These are phyloP conservation scores for Elaphurus davidianus DNA, from an alignment of 2,113 vertebrate genomes.

Conservation along the genomic window DNA sequence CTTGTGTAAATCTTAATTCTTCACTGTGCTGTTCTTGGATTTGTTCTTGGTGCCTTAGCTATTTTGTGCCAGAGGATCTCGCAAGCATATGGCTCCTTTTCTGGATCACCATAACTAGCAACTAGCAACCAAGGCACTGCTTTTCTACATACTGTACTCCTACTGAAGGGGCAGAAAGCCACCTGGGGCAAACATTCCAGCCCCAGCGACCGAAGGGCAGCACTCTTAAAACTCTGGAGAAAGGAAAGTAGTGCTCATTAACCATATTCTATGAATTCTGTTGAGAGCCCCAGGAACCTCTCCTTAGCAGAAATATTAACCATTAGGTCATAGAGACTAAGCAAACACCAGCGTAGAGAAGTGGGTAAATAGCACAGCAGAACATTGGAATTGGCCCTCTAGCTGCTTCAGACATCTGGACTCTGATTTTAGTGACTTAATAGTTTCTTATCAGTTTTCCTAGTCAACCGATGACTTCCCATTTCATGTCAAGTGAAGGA, in stretches of 20 bases:
- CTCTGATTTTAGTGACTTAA: conserved; percentile 1
- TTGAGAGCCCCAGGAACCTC: not conserved
- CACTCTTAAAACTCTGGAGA: not conserved
- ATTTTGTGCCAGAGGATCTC: conserved; percentile 13
- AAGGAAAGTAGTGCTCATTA: not conserved
- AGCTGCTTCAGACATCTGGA: not conserved
- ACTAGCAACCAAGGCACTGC: not conserved
- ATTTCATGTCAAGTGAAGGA: not conserved
- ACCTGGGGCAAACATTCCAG: not conserved
- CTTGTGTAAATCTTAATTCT: conserved; percentile 40
- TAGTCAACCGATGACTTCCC: not conserved
- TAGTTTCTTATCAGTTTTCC: not conserved
- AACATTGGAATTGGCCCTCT: not conserved
- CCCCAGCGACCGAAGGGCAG: not conserved
- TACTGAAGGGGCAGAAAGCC: not conserved
- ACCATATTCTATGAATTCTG: not conserved
- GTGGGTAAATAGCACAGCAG: not conserved
- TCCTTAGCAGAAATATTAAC: not conserved
- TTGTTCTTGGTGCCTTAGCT: conserved; percentile 43
- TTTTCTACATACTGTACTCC: not conserved
- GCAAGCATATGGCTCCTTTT: conserved; percentile 35
- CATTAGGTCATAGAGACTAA: not conserved
- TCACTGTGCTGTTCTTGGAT: not conserved
- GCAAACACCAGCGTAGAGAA: not conserved
- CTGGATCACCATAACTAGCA: conserved; percentile 6